phyloP scores from a whole-genome alignment of 2,113 vertebrate genomes.

The Chitala chitala region DNA sequence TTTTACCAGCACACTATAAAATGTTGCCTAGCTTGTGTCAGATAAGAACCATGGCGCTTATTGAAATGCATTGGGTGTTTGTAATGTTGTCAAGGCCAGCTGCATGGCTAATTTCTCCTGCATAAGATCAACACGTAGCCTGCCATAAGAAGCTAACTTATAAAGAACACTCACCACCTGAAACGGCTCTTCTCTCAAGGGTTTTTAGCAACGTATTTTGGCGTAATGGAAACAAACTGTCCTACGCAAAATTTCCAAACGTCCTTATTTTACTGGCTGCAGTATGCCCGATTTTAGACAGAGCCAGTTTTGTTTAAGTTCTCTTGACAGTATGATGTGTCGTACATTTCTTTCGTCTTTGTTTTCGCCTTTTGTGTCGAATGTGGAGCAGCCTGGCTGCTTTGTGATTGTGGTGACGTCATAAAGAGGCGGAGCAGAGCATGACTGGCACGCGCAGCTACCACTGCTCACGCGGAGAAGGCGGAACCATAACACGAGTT shows the following conservation, averaged over 20 bases:
- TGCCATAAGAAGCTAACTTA: neutral
- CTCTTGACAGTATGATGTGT: conserved; percentile 21
- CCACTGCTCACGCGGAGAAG: conserved; percentile 41
- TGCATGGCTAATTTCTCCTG: neutral
- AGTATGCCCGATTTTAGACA: conserved; percentile 6
- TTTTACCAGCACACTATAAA: too few relatives aligned
- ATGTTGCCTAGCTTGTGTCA: neutral
- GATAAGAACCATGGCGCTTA: neutral
- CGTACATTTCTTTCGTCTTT: conserved; percentile 56
- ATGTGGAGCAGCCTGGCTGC: conserved; percentile 54
- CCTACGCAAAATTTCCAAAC: neutral
- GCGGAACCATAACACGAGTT: conserved; percentile 26
- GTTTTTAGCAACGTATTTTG: conserved; percentile 29
- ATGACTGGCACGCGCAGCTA: conserved; percentile 43
- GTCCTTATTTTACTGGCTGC: neutral
- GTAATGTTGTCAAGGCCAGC: conserved; percentile 6
- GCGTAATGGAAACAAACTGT: conserved; percentile 30
- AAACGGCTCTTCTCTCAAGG: conserved; percentile 43
- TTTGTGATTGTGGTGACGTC: conserved; percentile 58
- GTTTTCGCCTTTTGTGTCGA: conserved; percentile 67
- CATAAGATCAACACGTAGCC: conserved; percentile 8
- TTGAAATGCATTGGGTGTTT: neutral
- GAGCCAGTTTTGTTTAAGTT: neutral
- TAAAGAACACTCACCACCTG: conserved; percentile 58
- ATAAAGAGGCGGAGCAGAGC: conserved; percentile 46